Percentiles rank a stretch among this genome's conserved stretches.
These are phyloP conservation scores for Hybognathus amarus DNA, from an alignment of 2,797 vertebrate species.

Conservation along the genomic window DNA sequence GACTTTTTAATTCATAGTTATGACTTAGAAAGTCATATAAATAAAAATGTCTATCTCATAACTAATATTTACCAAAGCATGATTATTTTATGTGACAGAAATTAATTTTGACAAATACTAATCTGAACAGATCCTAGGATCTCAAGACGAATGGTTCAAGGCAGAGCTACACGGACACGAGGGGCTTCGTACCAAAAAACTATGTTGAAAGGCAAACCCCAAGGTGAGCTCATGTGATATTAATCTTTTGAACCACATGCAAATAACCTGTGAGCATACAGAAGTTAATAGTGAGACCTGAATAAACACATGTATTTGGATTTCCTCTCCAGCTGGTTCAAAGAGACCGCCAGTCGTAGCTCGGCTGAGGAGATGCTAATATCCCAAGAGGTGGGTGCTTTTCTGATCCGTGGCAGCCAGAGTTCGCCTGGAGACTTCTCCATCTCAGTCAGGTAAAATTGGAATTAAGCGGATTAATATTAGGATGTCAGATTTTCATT, in stretches of 20 bases:
- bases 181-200: constrained; percentile 90
- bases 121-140: constrained; percentile 80
- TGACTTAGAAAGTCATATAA: no score
- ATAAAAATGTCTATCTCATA: not conserved
- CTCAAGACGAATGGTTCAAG: constrained; percentile 89
- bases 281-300: not conserved
- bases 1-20: not conserved
- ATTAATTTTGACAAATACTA: not conserved
- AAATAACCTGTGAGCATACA: not conserved
- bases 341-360: constrained; percentile 77
- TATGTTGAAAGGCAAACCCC: constrained; percentile 85
- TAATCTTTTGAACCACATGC: constrained; percentile 1
- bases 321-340: constrained; percentile 80
- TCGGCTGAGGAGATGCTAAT: constrained; percentile 82
- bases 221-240: constrained; percentile 62
- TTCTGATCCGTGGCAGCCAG: constrained; percentile 87
- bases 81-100: not conserved
- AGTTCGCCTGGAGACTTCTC: constrained; percentile 88
- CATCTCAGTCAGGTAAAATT: constrained; percentile 84
- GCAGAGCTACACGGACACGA: constrained; percentile 89
- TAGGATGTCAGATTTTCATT: not conserved
- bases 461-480: not conserved
- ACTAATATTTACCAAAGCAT: not conserved
- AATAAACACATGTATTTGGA: constrained; percentile 3
- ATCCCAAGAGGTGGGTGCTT: constrained; percentile 78